These are phyloP conservation scores for Leptogaster cylindrica DNA, from an alignment of 2,888 invertebrate species.

Conservation along the genomic window DNA sequence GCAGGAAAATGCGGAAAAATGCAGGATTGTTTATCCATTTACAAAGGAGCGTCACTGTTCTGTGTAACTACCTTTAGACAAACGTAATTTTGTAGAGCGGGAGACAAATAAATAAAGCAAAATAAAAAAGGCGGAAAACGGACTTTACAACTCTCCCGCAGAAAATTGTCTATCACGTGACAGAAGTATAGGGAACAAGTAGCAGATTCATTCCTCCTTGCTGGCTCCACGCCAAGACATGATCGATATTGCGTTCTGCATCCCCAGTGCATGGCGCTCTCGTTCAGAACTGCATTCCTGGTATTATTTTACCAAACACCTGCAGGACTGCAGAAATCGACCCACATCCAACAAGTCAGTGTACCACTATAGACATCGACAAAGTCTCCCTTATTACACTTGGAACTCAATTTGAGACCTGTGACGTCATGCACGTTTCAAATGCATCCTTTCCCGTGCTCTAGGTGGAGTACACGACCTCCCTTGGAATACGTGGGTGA, in stretches of 20 bases:
- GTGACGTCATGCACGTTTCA: constrained; percentile 12
- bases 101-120: too few relatives aligned
- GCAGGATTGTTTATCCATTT: too few relatives aligned
- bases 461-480: not conserved
- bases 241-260: constrained; percentile 30
- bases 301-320: not conserved
- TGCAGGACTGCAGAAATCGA: constrained; percentile 1
- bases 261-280: not conserved
- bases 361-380: constrained; percentile 29
- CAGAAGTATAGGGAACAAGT: constrained; percentile 23
- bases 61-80: too few relatives aligned
- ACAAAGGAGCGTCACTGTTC: too few relatives aligned
- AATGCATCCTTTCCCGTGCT: constrained; percentile 8
- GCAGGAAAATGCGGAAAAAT: too few relatives aligned
- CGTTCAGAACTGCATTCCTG: constrained; percentile 3
- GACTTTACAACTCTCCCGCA: constrained; percentile 5
- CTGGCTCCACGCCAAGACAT: constrained; percentile 9
- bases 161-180: constrained; percentile 24
- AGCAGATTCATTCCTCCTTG: constrained; percentile 22
- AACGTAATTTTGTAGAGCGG: too few relatives aligned
- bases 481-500: too few relatives aligned
- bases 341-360: constrained; percentile 31
- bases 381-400: constrained; percentile 34
- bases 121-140: not conserved
- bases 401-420: constrained; percentile 31